Evolutionary conservation across 2,888 invertebrate species (phyloP).

Genomic region (Cerastoderma edule): DNA sequence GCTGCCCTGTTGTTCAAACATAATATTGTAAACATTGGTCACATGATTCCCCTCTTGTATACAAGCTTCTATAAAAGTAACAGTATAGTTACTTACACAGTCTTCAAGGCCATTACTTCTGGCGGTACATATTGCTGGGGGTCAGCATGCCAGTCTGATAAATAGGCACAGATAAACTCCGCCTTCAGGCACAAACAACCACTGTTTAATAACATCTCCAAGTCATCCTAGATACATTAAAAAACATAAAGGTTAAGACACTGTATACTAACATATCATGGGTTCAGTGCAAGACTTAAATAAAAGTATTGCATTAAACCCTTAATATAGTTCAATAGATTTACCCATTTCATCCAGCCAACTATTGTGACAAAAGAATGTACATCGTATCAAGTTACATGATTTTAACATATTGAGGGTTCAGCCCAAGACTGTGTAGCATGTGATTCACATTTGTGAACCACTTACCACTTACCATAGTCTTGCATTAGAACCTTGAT

Average conservation of each 20-base stretch:
- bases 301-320: no score
- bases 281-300: no score
- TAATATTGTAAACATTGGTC: not conserved
- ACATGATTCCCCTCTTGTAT: not conserved
- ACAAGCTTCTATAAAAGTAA: not conserved
- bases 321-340: no score
- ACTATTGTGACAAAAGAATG: no score
- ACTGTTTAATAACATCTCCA: slow-evolving; percentile 86
- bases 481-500: no score
- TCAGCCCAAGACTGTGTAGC: no score
- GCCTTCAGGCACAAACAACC: slow-evolving; percentile 88
- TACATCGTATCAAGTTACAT: no score
- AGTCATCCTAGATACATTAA: slow-evolving; percentile 83
- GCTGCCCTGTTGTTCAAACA: not conserved
- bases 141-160: slow-evolving; percentile 82
- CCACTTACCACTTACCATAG: no score
- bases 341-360: no score
- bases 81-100: slow-evolving; percentile 61
- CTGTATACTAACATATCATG: no score
- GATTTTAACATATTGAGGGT: no score
- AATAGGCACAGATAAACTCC: slow-evolving; percentile 87
- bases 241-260: not conserved
- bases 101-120: slow-evolving; percentile 67
- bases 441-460: no score
- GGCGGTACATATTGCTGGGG: slow-evolving; percentile 70